Conservation (phyloP, 2,888 invertebrate genomes). For the Copidosoma aretas region DNA sequence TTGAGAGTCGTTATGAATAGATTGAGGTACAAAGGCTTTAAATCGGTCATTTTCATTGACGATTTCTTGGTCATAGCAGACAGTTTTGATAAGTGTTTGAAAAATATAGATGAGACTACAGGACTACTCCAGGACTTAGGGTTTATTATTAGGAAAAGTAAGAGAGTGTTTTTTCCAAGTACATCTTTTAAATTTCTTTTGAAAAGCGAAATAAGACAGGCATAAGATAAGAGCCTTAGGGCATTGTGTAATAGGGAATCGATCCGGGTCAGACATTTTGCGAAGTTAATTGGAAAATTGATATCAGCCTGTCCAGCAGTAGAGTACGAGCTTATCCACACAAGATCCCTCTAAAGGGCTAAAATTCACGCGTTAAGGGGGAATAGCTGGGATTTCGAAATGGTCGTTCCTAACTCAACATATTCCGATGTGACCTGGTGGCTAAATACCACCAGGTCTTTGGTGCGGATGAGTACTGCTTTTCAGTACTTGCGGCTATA, state of each 20-base stretch:
- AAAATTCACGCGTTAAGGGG: not conserved
- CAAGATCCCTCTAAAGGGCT: not conserved
- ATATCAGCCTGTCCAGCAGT: constrained; percentile 24
- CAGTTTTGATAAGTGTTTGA: not conserved
- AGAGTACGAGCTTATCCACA: constrained; percentile 20
- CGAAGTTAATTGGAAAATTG: constrained; percentile 23
- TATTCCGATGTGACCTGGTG: not conserved
- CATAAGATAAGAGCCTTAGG: not conserved
- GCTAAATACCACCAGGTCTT: too few species aligned
- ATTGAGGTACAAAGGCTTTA: constrained; percentile 16
- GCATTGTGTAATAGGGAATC: not conserved
- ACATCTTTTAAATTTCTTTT: constrained; percentile 15
- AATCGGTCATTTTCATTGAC: constrained; percentile 33
- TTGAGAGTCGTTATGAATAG: constrained; percentile 20
- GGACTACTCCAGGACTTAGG: constrained; percentile 18
- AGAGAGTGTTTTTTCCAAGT: constrained; percentile 6
- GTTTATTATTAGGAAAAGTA: constrained; percentile 23
- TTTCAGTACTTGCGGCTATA: too few species aligned
- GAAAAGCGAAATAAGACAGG: not conserved
- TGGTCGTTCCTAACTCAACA: not conserved
- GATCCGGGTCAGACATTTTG: constrained; percentile 24
- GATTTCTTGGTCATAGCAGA: constrained; percentile 28
- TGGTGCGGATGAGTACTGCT: too few species aligned
- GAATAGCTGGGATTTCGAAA: not conserved
- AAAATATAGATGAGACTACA: constrained; percentile 15